phyloP scores from a whole-genome alignment of 2,888 invertebrate genomes.

The Ptychoptera contaminata region DNA sequence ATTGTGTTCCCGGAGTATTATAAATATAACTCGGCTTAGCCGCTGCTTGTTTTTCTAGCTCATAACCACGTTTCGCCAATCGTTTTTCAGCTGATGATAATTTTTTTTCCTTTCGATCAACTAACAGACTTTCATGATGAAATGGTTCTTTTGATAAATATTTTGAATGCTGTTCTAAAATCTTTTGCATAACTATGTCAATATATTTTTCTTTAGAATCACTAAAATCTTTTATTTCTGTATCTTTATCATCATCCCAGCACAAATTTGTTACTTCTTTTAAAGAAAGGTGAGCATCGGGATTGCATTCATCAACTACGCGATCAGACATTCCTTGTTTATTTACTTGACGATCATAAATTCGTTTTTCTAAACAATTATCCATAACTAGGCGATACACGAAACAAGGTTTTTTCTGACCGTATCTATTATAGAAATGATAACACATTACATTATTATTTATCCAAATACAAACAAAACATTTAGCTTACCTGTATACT shows the following conservation, averaged over 20 bases:
- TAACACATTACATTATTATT: constrained; percentile 10
- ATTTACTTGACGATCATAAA: constrained; percentile 95
- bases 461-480: constrained; percentile 23
- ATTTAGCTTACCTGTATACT: constrained; percentile 45
- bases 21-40: constrained; percentile 39
- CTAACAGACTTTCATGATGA: constrained; percentile 85
- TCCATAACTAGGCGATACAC: constrained; percentile 95
- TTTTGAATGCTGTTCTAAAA: constrained; percentile 44
- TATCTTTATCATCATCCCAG: constrained; percentile 78
- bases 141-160: constrained; percentile 73
- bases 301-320: constrained; percentile 96
- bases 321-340: constrained; percentile 98
- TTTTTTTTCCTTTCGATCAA: constrained; percentile 89
- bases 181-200: constrained; percentile 67
- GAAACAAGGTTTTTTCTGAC: constrained; percentile 86
- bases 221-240: constrained; percentile 58
- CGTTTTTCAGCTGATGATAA: constrained; percentile 86
- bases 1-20: constrained; percentile 34
- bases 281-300: constrained; percentile 81
- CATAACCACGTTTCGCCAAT: constrained; percentile 80
- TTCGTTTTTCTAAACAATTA: constrained; percentile 92
- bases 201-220: constrained; percentile 55
- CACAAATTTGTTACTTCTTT: constrained; percentile 81
- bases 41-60: constrained; percentile 81
- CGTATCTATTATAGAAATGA: constrained; percentile 45